Conservation (phyloP, 2,888 invertebrate species). For the Diarsia dahlii region DNA sequence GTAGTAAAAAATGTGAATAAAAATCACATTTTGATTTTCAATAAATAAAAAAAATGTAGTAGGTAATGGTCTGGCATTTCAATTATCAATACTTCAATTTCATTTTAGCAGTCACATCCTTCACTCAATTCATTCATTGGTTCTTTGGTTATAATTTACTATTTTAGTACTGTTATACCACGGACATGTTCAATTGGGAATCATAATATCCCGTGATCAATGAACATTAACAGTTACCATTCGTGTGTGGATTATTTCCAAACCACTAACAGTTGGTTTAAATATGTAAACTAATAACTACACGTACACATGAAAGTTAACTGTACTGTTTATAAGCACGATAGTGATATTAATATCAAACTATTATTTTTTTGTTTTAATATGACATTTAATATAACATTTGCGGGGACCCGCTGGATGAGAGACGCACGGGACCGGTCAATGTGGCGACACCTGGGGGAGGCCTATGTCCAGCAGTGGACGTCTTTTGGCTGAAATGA, state of each 20-base stretch:
- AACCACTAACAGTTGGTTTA: slow-evolving; percentile 6
- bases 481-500: too few relatives aligned
- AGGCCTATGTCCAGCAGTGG: too few relatives aligned
- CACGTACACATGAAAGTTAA: not conserved
- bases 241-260: slow-evolving; percentile 15
- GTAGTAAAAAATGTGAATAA: not conserved
- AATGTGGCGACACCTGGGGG: too few relatives aligned
- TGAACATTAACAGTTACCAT: slow-evolving; percentile 11
- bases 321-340: slow-evolving; percentile 6
- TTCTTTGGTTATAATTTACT: not conserved
- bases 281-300: not conserved
- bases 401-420: too few relatives aligned
- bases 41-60: too few relatives aligned
- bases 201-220: slow-evolving; percentile 14
- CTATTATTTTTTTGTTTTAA: not conserved
- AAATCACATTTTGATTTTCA: too few relatives aligned
- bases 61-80: too few relatives aligned
- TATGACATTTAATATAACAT: too few relatives aligned
- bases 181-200: not conserved
- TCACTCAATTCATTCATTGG: not conserved
- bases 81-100: not conserved
- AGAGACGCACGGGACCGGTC: too few relatives aligned
- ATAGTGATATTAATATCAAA: slow-evolving; percentile 22
- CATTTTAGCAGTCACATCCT: not conserved
- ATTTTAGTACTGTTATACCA: not conserved